Percentiles rank a stretch among this genome's conserved stretches.
Evolutionary conservation across 2,113 vertebrate genomes (phyloP).

Genomic region (Dendropsophus ebraccatus): DNA sequence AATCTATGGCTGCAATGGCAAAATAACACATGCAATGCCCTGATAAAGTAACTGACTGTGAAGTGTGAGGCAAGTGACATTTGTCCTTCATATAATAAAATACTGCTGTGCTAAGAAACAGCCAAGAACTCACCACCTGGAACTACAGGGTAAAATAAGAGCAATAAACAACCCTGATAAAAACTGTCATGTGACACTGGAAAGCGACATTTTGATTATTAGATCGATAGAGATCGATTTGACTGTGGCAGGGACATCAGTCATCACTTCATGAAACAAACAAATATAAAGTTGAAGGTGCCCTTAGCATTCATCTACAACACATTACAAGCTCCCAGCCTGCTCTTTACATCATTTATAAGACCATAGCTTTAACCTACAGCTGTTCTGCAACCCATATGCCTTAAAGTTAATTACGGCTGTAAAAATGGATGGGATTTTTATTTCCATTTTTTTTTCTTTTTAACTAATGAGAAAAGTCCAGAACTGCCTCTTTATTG

Average conservation of each 20-base stretch:
- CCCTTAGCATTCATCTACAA: slow-evolving; percentile 39
- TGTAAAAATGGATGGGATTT: background rate
- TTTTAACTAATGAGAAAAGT: background rate
- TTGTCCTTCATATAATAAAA: background rate
- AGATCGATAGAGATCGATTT: slow-evolving; percentile 26
- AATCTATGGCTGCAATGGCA: too few species aligned
- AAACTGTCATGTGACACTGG: slow-evolving; percentile 17
- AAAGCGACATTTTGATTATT: slow-evolving; percentile 43
- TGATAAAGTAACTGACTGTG: background rate
- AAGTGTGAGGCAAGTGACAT: background rate
- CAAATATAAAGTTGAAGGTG: slow-evolving; percentile 29
- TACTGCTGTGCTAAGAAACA: background rate
- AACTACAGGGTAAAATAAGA: background rate
- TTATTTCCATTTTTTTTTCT: background rate
- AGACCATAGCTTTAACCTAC: background rate
- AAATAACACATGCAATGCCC: too few species aligned
- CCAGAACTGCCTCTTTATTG: background rate
- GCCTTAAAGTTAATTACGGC: background rate
- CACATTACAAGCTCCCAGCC: background rate
- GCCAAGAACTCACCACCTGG: background rate
- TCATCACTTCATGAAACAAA: slow-evolving; percentile 38
- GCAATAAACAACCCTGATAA: slow-evolving; percentile 31
- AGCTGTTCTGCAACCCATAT: background rate
- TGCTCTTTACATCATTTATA: background rate
- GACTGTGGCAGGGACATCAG: slow-evolving; percentile 26